Conservation (phyloP, 2,888 invertebrate species). For the Lasius fuliginosus region DNA sequence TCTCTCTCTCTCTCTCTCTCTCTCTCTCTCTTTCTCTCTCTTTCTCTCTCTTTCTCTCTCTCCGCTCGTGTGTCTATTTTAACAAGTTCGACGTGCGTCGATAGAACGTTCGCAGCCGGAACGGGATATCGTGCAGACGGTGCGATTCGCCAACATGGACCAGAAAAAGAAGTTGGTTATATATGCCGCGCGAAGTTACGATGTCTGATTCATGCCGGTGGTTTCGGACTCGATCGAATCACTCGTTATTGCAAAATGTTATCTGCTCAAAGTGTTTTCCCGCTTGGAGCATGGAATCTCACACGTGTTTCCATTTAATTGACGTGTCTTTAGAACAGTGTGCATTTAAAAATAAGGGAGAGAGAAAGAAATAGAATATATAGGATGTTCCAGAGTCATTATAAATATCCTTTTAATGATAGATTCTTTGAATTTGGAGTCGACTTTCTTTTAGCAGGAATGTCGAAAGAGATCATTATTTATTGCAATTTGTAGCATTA, state of each 20-base stretch:
- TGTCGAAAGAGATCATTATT: no score
- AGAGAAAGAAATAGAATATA: background rate
- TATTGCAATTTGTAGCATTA: no score
- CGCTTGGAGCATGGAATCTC: background rate
- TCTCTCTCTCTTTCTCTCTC: no score
- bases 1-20: background rate
- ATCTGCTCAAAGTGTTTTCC: background rate
- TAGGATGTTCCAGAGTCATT: background rate
- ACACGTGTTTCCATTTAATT: background rate
- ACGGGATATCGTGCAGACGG: background rate
- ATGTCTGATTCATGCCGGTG: background rate
- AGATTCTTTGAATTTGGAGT: background rate
- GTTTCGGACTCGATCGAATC: background rate
- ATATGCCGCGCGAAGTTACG: background rate
- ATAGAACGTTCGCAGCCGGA: background rate
- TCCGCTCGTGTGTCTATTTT: constrained; percentile 14
- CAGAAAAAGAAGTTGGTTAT: background rate
- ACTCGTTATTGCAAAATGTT: background rate
- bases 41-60: background rate
- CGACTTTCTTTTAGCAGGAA: no score
- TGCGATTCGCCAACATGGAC: background rate
- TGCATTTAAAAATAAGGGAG: background rate
- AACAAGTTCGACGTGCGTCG: constrained; percentile 23
- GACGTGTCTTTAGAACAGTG: background rate
- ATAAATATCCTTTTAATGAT: background rate